Evolutionary conservation across 2,797 vertebrate genomes (phyloP), one percentile per base, ranked within the genome.

Genomic region (Halcyon chelicuti): DNA sequence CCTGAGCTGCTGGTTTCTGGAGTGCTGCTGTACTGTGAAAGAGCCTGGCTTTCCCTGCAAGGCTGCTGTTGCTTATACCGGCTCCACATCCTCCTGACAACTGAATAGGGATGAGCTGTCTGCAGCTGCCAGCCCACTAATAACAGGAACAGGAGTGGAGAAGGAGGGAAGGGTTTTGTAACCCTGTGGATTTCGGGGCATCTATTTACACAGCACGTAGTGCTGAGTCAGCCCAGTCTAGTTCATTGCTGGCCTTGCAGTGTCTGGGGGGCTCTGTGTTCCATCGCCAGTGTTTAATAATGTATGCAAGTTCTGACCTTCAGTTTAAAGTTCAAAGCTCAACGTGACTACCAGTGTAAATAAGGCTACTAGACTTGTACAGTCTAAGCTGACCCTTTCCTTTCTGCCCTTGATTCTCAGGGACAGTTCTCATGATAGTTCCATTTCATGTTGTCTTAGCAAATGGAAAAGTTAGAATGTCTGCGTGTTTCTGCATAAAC

Each of bases 191-290:
- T 58, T 57, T 29, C 3, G 6, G 88, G 49, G 40, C 60, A n/a
- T 44, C 87, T 31, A 0, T 33, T 42, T 6, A 2, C 23, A 1
- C 28, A 7, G 21, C 71, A 37, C 2, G 0, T 9, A 7, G 61
- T 0, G 9, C 95, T 74, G 86, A 77, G 40, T 65, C 94, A 92
- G 91, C 40, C 81, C 61, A 25, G 65, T 23, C 7, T 1, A 12
- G 18, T 35, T 79, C 26, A 2, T 58, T 31, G 26, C 49, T 8
- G 31, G 76, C 52, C 72, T 20, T 16, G 13, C 4, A 8, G 35
- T 0, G 0, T 10, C 66, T 9, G 11, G 22, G 66, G 63, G 57
- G 2, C 40, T 79, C 40, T 1, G 0, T 9, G 54, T 39, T 40
- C 28, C 66, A 3, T 14, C 61, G 49, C 46, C 3, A 1, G 17